phyloP scores from a whole-genome alignment of 2,113 vertebrate species.

The Lanius collurio region DNA sequence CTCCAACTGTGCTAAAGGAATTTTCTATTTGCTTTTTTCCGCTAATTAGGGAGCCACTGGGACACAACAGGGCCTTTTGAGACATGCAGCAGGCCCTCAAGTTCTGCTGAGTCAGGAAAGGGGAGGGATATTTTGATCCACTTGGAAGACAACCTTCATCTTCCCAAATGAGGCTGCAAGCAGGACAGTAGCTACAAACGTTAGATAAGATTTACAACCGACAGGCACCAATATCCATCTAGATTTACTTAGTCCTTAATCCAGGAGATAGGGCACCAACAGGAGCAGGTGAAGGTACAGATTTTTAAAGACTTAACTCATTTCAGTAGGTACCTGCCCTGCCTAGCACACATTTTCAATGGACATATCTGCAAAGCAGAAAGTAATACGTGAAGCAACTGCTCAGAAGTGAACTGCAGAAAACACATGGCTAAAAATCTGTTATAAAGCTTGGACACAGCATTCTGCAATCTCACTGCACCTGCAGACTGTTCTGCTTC shows the following conservation, averaged over 20 bases:
- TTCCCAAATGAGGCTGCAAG: not conserved
- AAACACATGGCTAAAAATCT: accelerated
- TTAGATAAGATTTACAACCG: not conserved
- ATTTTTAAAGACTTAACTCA: not conserved
- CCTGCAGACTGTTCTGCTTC: not conserved
- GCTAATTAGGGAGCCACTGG: not conserved
- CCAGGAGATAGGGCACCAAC: not conserved
- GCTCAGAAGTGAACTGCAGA: not conserved
- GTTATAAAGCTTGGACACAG: not conserved
- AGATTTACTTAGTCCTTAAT: not conserved
- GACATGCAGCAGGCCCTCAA: not conserved
- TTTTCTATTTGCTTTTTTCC: not conserved
- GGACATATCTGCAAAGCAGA: not conserved
- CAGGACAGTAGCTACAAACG: not conserved
- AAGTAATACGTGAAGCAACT: not conserved
- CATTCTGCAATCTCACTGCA: not conserved
- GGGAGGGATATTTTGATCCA: accelerated
- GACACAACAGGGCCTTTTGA: not conserved
- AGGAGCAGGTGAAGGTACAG: accelerated
- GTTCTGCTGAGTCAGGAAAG: not conserved
- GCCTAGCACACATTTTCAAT: not conserved
- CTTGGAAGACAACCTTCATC: not conserved
- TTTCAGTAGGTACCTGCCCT: not conserved
- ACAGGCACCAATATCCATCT: not conserved
- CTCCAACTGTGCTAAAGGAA: constrained; percentile 30